These are phyloP conservation scores for Perodicticus potto DNA, from an alignment of 2,797 vertebrate species.

Conservation along the genomic window DNA sequence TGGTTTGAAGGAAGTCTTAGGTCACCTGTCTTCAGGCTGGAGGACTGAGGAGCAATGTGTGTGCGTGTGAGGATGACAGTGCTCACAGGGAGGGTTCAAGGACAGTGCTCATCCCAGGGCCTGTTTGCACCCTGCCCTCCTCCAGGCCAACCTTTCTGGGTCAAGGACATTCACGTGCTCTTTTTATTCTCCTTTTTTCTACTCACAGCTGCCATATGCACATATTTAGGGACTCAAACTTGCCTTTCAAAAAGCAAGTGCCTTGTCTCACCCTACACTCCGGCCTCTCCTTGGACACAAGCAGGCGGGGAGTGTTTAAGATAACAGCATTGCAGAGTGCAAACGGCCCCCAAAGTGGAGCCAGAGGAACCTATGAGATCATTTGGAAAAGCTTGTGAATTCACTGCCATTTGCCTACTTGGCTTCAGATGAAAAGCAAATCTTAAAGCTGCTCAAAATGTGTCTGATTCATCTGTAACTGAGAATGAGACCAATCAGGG, in stretches of 20 bases:
- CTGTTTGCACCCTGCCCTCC: background rate
- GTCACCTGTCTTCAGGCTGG: slow-evolving; percentile 84
- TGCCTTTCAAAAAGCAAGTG: slow-evolving; percentile 46
- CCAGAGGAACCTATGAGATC: slow-evolving; percentile 79
- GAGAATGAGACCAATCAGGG: slow-evolving; percentile 88
- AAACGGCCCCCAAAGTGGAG: slow-evolving; percentile 73
- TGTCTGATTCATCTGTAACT: slow-evolving; percentile 85
- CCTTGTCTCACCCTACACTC: slow-evolving; percentile 4
- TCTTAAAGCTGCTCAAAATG: slow-evolving; percentile 84
- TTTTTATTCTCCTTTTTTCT: slow-evolving; percentile 54
- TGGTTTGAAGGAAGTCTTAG: slow-evolving; percentile 83
- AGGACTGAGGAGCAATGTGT: slow-evolving; percentile 81
- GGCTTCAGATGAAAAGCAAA: slow-evolving; percentile 83
- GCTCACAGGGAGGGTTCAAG: slow-evolving; percentile 76
- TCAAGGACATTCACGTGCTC: slow-evolving; percentile 72
- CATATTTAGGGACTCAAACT: slow-evolving; percentile 54
- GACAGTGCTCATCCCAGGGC: slow-evolving; percentile 64
- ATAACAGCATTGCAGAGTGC: slow-evolving; percentile 65
- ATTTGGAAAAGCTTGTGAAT: slow-evolving; percentile 86
- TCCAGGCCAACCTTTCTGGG: background rate
- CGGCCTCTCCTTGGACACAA: slow-evolving; percentile 19
- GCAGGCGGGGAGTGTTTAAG: slow-evolving; percentile 64
- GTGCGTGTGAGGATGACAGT: slow-evolving; percentile 69
- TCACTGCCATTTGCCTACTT: slow-evolving; percentile 84
- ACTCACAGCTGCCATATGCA: slow-evolving; percentile 41